These are phyloP conservation scores for Cremastinae sp. DNA, from an alignment of 2,888 invertebrate species.

Conservation along the genomic window DNA sequence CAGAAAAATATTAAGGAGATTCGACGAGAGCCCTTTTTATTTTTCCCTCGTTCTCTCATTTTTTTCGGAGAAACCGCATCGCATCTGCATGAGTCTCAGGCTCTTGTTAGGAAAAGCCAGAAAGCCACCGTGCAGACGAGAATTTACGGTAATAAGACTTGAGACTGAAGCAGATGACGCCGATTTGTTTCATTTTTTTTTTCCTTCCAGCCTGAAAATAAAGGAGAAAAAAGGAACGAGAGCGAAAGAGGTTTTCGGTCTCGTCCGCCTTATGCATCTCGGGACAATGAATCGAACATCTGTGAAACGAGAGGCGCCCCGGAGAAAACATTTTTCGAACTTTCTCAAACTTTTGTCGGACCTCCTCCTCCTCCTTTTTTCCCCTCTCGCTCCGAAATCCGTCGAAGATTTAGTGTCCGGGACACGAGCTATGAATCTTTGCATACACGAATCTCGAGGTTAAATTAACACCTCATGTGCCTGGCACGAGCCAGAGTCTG, in stretches of 20 bases:
- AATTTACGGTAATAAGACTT: constrained; percentile 6
- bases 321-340: constrained; percentile 36
- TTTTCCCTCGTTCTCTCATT: constrained; percentile 9
- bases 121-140: not conserved
- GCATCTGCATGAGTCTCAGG: constrained; percentile 62
- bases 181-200: constrained; percentile 61
- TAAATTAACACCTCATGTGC: constrained; percentile 58
- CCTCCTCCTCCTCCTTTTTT: not conserved
- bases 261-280: constrained; percentile 29
- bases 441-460: constrained; percentile 50
- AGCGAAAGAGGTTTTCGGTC: constrained; percentile 28
- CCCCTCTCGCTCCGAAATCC: constrained; percentile 30
- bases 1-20: constrained; percentile 37
- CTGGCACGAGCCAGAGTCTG: constrained; percentile 19
- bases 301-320: constrained; percentile 44
- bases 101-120: constrained; percentile 32
- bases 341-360: constrained; percentile 43
- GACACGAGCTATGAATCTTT: not conserved
- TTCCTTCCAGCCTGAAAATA: constrained; percentile 28
- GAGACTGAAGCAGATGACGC: constrained; percentile 63
- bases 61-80: constrained; percentile 50
- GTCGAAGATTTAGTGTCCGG: constrained; percentile 48
- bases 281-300: constrained; percentile 63
- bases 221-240: constrained; percentile 37
- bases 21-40: constrained; percentile 26